Evolutionary conservation across 2,797 vertebrate species (phyloP).

Genomic region (Tauraco hartlaubi): DNA sequence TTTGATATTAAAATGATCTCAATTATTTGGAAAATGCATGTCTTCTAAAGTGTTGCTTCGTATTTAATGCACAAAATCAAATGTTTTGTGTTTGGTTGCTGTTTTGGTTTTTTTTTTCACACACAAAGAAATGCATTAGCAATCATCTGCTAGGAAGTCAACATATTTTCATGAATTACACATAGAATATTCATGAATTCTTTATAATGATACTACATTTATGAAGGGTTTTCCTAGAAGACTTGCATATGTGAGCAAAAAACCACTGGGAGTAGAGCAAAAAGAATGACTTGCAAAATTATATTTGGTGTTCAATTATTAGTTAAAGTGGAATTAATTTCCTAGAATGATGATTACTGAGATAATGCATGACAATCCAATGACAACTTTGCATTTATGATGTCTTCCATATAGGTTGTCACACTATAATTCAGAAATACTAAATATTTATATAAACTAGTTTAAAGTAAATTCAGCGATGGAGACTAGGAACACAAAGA

Average conservation of each 20-base stretch:
- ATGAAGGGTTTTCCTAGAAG: neutral
- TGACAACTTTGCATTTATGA: neutral
- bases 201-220: neutral
- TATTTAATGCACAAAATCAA: neutral
- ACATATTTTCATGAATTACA: neutral
- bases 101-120: neutral
- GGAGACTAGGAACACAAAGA: neutral
- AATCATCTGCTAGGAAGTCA: neutral
- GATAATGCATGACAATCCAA: neutral
- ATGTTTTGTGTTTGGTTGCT: accelerated
- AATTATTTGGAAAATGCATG: neutral
- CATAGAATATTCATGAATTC: neutral
- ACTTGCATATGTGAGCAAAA: neutral
- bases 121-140: neutral
- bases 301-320: neutral
- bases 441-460: neutral
- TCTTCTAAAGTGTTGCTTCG: neutral
- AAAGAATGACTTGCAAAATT: neutral
- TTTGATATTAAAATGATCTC: neutral
- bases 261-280: neutral
- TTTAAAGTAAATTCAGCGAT: neutral
- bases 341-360: neutral
- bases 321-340: neutral
- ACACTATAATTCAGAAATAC: neutral
- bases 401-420: neutral